These are phyloP conservation scores for Sprattus sprattus DNA, from an alignment of 2,113 vertebrate species.

Conservation along the genomic window DNA sequence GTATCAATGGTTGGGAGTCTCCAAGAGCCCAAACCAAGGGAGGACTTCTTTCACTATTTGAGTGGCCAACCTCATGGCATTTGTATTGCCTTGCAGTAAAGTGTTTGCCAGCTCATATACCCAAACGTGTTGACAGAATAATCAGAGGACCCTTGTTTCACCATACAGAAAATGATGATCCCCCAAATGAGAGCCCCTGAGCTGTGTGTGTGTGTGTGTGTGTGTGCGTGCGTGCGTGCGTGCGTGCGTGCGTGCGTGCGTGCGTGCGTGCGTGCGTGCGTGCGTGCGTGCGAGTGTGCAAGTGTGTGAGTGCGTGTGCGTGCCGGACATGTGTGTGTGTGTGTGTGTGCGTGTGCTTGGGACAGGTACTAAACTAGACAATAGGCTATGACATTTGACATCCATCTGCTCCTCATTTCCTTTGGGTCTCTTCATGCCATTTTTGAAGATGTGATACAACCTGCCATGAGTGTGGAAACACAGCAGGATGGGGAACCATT, in stretches of 20 bases:
- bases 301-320: too few relatives aligned
- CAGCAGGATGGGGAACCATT: constrained; percentile 27
- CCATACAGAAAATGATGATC: neutral
- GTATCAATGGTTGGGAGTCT: too few relatives aligned
- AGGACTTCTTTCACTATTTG: neutral
- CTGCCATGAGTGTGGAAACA: constrained; percentile 16
- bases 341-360: too few relatives aligned
- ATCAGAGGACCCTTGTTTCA: neutral
- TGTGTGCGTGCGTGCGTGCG: too few relatives aligned
- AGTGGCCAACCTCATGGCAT: neutral
- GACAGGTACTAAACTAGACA: neutral
- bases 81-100: neutral
- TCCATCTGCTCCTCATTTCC: constrained; percentile 34
- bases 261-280: too few relatives aligned
- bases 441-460: constrained; percentile 35
- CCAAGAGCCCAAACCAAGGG: neutral
- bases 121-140: neutral
- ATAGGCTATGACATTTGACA: too few relatives aligned
- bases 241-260: too few relatives aligned
- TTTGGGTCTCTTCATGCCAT: constrained; percentile 33
- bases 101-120: neutral
- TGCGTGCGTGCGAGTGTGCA: too few relatives aligned
- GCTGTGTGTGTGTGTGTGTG: neutral
- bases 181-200: neutral
- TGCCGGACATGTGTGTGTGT: too few relatives aligned